Conservation (phyloP, 2,797 vertebrate genomes). For the Rhincodon typus region DNA sequence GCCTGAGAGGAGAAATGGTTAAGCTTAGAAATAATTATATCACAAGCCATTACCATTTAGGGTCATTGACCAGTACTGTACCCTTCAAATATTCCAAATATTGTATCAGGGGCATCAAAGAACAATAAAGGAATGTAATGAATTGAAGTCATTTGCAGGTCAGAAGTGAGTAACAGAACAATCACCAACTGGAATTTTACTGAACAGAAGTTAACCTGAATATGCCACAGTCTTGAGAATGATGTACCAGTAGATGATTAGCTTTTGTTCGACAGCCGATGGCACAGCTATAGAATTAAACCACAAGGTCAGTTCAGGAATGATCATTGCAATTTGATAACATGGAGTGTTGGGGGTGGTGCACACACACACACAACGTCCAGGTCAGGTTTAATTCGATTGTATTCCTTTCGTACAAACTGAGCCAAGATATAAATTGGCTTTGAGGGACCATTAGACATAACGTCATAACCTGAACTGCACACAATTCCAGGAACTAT, state of each 20-base stretch:
- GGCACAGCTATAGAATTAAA: not conserved
- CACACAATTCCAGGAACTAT: not conserved
- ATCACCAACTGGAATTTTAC: not conserved
- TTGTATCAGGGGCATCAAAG: not conserved
- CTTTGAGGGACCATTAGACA: not conserved
- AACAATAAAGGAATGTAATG: not conserved
- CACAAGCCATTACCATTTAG: not conserved
- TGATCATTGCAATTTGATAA: not conserved
- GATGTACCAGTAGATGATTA: not conserved
- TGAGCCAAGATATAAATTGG: not conserved
- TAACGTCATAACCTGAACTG: not conserved
- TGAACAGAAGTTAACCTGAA: not conserved
- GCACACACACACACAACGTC: not conserved
- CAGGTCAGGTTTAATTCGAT: not conserved
- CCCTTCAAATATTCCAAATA: not conserved
- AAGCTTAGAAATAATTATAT: not conserved
- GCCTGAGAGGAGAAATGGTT: not conserved
- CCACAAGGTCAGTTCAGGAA: too few relatives aligned
- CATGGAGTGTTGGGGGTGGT: not conserved
- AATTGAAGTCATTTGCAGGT: constrained; percentile 1
- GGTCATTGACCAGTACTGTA: not conserved
- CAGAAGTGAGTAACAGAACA: not conserved
- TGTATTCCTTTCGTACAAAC: too few relatives aligned
- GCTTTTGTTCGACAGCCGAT: not conserved
- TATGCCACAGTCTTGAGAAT: not conserved